Base-by-base conservation (phyloP, 2,113 vertebrate species). In the Dasyornis broadbenti region DNA sequence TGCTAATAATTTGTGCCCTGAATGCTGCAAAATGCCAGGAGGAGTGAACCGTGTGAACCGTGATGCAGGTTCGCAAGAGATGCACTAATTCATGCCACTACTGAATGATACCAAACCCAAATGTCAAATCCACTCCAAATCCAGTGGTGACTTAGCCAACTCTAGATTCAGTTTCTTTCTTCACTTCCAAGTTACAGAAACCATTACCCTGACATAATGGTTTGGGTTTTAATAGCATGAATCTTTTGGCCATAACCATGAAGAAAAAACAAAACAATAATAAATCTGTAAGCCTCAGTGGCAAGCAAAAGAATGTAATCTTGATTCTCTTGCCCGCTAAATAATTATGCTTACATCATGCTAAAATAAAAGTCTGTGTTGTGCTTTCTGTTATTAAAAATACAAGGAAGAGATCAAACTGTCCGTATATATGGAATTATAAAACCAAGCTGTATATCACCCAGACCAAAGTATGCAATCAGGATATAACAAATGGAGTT, bases 381-480 rank as follows among this genome's bases (percentile, higher is more conserved):
- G 37, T 73, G 69, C 56, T 82, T 94, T 94, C 64, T 82, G 81
- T 37, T 93, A 64, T 81, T 92, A 93, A 93, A 94, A 88, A 71
- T 70, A 69, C n/a, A 86, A 75, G 54, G 89, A 75, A 79, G 49
- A 88, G 45, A 89, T 76, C 88, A 92, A 95, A 89, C 75, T 72
- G 47, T 56, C 73, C 47, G n/a, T 75, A 77, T 78, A 87, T 60
- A 71, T 19, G 60, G 64, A 95, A 94, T 83, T 91, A 71, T 30
- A 94, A 92, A 92, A 59, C 94, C 82, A 95, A 94, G 76, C 27
- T 26, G 2, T 78, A 20, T 70, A 95, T 92, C 96, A 89, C 80
- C 90, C 81, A 71, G 79, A 93, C 93, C 94, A 71, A 96, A 97
- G 92, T 83, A 88, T 94, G 92, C 88, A 96, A 91, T 95, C 91